Percentiles rank a stretch among this genome's conserved stretches.
phyloP scores from a whole-genome alignment of 1,140 invertebrate genomes.

The Lysiphlebus fabarum region DNA sequence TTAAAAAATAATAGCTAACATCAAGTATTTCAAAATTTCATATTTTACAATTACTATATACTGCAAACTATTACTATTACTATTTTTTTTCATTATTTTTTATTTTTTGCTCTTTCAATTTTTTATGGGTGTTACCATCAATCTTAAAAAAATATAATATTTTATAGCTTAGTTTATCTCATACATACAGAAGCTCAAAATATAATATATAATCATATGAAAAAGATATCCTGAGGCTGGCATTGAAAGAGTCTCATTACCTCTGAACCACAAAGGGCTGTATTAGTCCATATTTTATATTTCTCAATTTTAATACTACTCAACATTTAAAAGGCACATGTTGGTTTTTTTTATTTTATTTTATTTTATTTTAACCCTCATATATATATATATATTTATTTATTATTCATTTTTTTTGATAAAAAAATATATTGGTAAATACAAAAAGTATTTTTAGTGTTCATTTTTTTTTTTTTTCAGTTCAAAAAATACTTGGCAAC shows the following conservation, averaged over 20 bases:
- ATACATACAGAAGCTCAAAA: not conserved
- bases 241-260: not conserved
- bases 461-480: too few species aligned
- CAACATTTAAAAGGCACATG: too few species aligned
- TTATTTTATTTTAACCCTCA: too few species aligned
- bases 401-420: too few species aligned
- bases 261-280: not conserved
- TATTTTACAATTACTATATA: too few species aligned
- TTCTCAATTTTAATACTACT: too few species aligned
- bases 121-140: not conserved
- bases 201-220: not conserved
- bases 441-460: too few species aligned
- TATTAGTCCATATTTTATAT: slow-evolving; percentile 2
- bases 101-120: not conserved
- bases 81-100: not conserved
- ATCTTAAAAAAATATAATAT: too few species aligned
- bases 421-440: too few species aligned
- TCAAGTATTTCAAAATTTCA: slow-evolving; percentile 39
- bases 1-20: slow-evolving; percentile 46
- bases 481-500: too few species aligned
- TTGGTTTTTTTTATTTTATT: too few species aligned
- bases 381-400: too few species aligned
- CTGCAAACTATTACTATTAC: not conserved
- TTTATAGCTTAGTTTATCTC: not conserved
- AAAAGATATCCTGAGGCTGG: not conserved